These are phyloP conservation scores for Pseudachorutes palmiensis DNA, from an alignment of 1,140 invertebrate species.

Conservation along the genomic window DNA sequence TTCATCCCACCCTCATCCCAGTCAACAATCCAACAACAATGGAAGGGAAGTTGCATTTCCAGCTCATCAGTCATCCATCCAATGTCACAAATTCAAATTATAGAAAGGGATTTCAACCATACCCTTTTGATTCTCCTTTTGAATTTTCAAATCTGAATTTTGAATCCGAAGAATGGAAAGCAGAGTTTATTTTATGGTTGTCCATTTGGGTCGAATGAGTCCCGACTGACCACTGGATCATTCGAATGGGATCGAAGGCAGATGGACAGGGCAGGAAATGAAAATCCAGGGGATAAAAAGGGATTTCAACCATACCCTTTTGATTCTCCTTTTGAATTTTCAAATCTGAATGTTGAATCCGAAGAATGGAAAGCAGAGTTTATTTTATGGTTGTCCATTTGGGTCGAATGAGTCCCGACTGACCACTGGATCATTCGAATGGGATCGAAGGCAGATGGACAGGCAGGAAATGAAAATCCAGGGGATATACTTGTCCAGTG, in stretches of 20 bases:
- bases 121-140: too few relatives aligned
- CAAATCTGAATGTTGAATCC: neutral
- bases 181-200: too few relatives aligned
- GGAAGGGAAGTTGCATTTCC: neutral
- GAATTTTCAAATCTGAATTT: neutral
- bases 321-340: too few relatives aligned
- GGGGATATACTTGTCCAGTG: constrained; percentile 3
- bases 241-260: neutral
- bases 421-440: constrained; percentile 2
- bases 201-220: constrained; percentile 5
- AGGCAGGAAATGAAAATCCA: constrained; percentile 20
- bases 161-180: too few relatives aligned
- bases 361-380: too few relatives aligned
- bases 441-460: neutral
- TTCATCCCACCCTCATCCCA: neutral
- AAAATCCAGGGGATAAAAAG: neutral
- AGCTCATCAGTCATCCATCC: too few relatives aligned
- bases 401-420: constrained; percentile 1
- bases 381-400: too few relatives aligned
- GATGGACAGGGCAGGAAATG: constrained; percentile 15
- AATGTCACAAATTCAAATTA: too few relatives aligned
- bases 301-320: too few relatives aligned
- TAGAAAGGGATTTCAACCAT: too few relatives aligned
- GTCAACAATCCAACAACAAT: neutral
- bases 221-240: constrained; percentile 7